phyloP scores from a whole-genome alignment of 2,888 invertebrate species.

The Trachelus iudaicus region DNA sequence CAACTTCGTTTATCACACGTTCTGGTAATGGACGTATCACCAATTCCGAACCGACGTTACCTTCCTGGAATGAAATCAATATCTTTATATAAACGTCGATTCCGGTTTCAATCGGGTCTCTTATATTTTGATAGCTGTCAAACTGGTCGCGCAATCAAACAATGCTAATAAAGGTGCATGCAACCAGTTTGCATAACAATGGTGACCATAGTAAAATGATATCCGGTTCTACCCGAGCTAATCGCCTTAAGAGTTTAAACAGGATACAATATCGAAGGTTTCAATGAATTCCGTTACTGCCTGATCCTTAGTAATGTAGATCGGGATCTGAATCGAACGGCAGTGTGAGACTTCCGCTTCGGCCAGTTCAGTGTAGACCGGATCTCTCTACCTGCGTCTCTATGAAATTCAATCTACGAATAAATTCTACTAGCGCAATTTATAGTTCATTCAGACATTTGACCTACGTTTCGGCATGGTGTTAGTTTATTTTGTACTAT shows the following conservation, averaged over 20 bases:
- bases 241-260: background rate
- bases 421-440: background rate
- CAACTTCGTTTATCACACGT: constrained; percentile 68
- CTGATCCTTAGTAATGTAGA: background rate
- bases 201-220: constrained; percentile 14
- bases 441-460: background rate
- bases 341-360: background rate
- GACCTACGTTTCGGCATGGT: background rate
- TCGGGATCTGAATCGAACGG: background rate
- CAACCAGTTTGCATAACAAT: background rate
- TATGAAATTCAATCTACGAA: background rate
- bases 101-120: background rate
- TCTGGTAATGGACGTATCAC: constrained; percentile 88
- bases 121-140: background rate
- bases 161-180: background rate
- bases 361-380: background rate
- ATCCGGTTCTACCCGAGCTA: background rate
- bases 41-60: constrained; percentile 89
- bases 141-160: background rate
- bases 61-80: constrained; percentile 74
- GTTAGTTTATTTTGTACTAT: background rate
- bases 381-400: background rate
- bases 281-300: background rate
- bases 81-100: background rate
- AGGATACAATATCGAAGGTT: background rate